phyloP scores from a whole-genome alignment of 2,797 vertebrate genomes.

The Sitta carolinensis region DNA sequence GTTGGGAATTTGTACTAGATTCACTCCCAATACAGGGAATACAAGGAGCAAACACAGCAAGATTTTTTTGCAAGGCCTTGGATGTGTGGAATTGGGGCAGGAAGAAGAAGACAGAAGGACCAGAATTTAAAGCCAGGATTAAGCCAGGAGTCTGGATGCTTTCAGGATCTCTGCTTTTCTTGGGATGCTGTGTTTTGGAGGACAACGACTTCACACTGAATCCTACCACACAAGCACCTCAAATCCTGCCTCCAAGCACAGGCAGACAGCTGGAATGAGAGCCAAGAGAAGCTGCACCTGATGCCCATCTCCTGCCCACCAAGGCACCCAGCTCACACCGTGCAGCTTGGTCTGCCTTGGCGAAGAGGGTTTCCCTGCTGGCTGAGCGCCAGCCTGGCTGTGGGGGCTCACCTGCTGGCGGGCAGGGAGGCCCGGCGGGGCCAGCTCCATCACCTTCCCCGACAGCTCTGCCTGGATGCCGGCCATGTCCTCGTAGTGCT shows the following conservation, averaged over 20 bases:
- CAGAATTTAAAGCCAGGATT: neutral
- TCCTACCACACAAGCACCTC: neutral
- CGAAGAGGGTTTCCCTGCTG: neutral
- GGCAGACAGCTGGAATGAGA: neutral
- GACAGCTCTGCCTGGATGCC: conserved; percentile 93
- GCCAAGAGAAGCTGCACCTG: neutral
- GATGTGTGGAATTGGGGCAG: neutral
- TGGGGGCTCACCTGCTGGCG: conserved; percentile 86
- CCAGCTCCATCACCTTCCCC: conserved; percentile 91
- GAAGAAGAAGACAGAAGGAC: neutral
- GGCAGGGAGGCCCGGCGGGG: conserved; percentile 85
- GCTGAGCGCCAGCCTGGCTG: neutral
- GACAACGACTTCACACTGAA: neutral
- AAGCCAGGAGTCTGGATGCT: neutral
- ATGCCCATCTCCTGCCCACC: neutral
- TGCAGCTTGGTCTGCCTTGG: neutral
- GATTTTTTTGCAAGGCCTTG: neutral
- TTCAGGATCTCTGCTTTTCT: neutral
- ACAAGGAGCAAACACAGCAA: neutral
- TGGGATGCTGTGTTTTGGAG: neutral
- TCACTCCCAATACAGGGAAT: neutral
- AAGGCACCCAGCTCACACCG: neutral
- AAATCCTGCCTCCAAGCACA: neutral
- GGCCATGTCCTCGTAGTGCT: conserved; percentile 89
- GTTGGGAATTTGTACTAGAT: neutral